These are phyloP conservation scores for Buceros bicornis DNA, from an alignment of 2,797 vertebrate species.

Conservation along the genomic window DNA sequence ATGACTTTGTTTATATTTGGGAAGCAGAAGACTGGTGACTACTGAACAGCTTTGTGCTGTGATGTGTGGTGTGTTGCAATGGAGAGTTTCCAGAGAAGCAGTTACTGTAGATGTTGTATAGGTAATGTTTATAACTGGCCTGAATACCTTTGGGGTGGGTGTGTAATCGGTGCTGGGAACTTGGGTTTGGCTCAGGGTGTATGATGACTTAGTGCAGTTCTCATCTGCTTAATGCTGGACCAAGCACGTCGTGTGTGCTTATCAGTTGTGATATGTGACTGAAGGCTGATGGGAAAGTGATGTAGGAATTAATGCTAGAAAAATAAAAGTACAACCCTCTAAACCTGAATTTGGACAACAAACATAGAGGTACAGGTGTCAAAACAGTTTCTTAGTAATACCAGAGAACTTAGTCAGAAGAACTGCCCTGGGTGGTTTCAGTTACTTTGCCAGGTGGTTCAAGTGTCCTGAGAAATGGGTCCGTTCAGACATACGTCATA, in stretches of 20 bases:
- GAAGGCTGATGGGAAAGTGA: not conserved
- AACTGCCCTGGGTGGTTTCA: not conserved
- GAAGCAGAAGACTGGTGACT: not conserved
- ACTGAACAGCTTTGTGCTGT: not conserved
- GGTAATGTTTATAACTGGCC: not conserved
- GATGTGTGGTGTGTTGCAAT: not conserved
- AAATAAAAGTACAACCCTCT: not conserved
- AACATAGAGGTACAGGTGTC: not conserved
- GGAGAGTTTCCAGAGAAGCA: not conserved
- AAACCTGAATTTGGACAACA: not conserved
- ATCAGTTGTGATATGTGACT: not conserved
- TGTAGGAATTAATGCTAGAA: not conserved
- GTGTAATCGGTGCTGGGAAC: not conserved
- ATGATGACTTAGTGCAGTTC: not conserved
- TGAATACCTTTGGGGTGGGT: not conserved
- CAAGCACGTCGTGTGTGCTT: not conserved
- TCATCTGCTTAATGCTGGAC: not conserved
- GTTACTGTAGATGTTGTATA: not conserved
- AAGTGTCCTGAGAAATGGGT: not conserved
- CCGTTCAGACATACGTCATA: not conserved
- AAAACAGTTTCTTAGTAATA: not conserved
- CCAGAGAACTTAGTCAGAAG: not conserved
- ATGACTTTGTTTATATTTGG: not conserved
- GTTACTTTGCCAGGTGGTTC: not conserved
- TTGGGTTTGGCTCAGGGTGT: not conserved